Evolutionary conservation across 2,113 vertebrate species (phyloP).

Genomic region (Leiothrix lutea): DNA sequence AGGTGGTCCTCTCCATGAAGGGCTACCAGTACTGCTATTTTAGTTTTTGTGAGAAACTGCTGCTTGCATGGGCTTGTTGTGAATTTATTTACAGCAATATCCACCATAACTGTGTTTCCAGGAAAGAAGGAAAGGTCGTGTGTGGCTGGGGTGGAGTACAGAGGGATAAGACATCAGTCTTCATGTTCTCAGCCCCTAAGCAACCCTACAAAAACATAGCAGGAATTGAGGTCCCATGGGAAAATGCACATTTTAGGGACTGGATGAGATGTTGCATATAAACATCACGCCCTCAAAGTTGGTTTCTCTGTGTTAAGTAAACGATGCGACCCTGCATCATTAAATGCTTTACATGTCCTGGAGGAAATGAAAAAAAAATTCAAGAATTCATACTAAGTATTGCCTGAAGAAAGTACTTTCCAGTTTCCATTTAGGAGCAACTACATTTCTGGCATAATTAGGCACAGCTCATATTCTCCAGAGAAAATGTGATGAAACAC

Average conservation of each 20-base stretch:
- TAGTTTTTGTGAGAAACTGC: not conserved
- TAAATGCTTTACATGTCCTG: not conserved
- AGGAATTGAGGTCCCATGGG: not conserved
- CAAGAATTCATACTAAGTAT: not conserved
- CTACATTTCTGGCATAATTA: slow-evolving; percentile 35
- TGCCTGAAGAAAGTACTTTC: slow-evolving; percentile 17
- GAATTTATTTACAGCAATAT: not conserved
- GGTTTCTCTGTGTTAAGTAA: not conserved
- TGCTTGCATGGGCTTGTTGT: not conserved
- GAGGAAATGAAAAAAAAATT: not conserved
- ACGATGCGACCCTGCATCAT: not conserved
- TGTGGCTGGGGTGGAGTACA: not conserved
- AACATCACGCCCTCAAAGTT: not conserved
- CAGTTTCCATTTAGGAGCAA: not conserved
- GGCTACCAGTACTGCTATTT: not conserved
- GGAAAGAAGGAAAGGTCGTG: not conserved
- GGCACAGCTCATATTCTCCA: slow-evolving; percentile 16
- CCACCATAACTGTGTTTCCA: not conserved
- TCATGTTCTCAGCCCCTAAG: not conserved
- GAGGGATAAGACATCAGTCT: not conserved
- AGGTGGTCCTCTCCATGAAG: not conserved
- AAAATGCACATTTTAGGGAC: not conserved
- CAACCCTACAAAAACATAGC: not conserved
- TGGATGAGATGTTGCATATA: not conserved
- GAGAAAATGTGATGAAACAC: slow-evolving; percentile 8